Percentiles rank a stretch among this genome's conserved stretches.
phyloP scores from a whole-genome alignment of 2,888 invertebrate genomes.

The Plagodis dolabraria region DNA sequence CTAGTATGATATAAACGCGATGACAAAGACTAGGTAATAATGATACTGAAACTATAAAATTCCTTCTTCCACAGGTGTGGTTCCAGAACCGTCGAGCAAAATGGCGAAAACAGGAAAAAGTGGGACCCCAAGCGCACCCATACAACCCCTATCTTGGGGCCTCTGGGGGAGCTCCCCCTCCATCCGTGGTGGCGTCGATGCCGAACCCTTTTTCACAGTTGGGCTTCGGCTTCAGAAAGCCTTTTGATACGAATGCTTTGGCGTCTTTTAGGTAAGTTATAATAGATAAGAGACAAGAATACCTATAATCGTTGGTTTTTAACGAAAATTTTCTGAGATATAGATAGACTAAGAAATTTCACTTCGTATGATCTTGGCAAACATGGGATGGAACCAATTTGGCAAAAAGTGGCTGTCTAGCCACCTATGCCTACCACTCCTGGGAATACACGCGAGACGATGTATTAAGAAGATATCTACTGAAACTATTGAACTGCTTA shows the following conservation, averaged over 20 bases:
- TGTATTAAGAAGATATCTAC: too few relatives aligned
- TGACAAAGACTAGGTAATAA: too few relatives aligned
- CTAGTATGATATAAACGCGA: too few relatives aligned
- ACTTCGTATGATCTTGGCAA: too few relatives aligned
- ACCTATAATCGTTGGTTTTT: too few relatives aligned
- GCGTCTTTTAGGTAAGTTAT: constrained; percentile 88
- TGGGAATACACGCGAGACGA: too few relatives aligned
- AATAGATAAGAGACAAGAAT: too few relatives aligned
- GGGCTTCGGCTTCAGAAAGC: constrained; percentile 90
- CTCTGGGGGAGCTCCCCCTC: constrained; percentile 86
- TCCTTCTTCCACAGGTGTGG: constrained; percentile 90
- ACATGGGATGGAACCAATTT: background rate
- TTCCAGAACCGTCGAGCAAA: constrained; percentile 96
- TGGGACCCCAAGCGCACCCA: constrained; percentile 95
- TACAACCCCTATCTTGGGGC: constrained; percentile 92
- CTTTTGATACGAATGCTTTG: constrained; percentile 88
- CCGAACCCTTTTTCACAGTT: constrained; percentile 93
- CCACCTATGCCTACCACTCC: too few relatives aligned
- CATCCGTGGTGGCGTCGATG: constrained; percentile 90
- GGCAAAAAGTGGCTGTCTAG: too few relatives aligned
- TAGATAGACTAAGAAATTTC: too few relatives aligned
- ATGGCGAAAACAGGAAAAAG: constrained; percentile 97
- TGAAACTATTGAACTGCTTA: too few relatives aligned
- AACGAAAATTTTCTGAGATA: too few relatives aligned
- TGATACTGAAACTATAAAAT: background rate